Evolutionary conservation across 1,140 invertebrate genomes (phyloP).

Genomic region (Drosophila azteca): DNA sequence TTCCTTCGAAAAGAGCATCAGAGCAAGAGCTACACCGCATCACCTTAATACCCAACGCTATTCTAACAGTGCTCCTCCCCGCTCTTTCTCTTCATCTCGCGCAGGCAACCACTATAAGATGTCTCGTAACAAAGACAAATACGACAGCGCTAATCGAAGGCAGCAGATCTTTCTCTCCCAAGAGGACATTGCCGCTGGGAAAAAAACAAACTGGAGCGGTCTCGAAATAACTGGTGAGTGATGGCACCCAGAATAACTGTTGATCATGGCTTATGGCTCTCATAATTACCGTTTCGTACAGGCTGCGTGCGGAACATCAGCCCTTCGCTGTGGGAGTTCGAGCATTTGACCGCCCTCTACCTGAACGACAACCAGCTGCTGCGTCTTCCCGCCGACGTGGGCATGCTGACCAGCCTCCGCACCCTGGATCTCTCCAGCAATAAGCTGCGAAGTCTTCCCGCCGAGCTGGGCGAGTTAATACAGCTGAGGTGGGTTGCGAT

Average conservation of each 20-base stretch:
- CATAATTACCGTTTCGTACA: slow-evolving; percentile 85
- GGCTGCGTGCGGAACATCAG: slow-evolving; percentile 96
- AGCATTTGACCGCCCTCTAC: slow-evolving; percentile 96
- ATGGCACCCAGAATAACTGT: not conserved
- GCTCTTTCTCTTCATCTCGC: slow-evolving; percentile 2
- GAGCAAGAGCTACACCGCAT: no score
- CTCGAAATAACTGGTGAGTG: slow-evolving; percentile 88
- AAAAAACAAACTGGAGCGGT: slow-evolving; percentile 94
- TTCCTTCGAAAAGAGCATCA: slow-evolving; percentile 52
- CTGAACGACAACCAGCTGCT: slow-evolving; percentile 97
- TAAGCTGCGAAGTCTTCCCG: slow-evolving; percentile 95
- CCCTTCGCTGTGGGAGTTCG: slow-evolving; percentile 94
- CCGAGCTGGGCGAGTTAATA: slow-evolving; percentile 97
- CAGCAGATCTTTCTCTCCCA: slow-evolving; percentile 95
- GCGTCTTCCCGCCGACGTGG: slow-evolving; percentile 94
- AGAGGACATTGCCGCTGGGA: slow-evolving; percentile 95
- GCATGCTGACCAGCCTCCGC: slow-evolving; percentile 91
- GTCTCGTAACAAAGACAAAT: slow-evolving; percentile 89
- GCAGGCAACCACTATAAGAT: slow-evolving; percentile 85
- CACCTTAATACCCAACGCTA: slow-evolving; percentile 3
- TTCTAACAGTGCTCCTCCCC: slow-evolving; percentile 5
- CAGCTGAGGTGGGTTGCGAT: slow-evolving; percentile 89
- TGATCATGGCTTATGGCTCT: slow-evolving; percentile 6
- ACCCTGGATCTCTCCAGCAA: slow-evolving; percentile 96
- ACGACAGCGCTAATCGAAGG: slow-evolving; percentile 90